These are phyloP conservation scores for Chloropsis hardwickii DNA, from an alignment of 2,113 vertebrate species.

Conservation along the genomic window DNA sequence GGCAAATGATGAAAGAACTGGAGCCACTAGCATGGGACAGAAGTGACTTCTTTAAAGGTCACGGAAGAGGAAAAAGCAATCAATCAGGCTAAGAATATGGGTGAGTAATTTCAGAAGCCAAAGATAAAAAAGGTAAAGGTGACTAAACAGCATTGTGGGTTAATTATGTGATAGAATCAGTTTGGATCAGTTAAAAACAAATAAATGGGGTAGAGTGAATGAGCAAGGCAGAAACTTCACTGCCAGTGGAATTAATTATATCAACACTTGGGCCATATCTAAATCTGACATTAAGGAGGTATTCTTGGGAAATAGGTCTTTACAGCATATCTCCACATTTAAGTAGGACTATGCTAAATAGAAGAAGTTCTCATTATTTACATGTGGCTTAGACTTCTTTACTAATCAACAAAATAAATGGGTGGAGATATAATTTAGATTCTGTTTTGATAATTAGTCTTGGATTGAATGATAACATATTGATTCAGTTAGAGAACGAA, in stretches of 20 bases:
- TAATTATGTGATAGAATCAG: constrained; percentile 26
- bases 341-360: background rate
- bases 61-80: background rate
- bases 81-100: background rate
- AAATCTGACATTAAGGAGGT: background rate
- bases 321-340: background rate
- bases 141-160: background rate
- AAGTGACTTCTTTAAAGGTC: background rate
- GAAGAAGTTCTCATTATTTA: background rate
- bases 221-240: background rate
- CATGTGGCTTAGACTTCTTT: background rate
- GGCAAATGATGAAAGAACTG: background rate
- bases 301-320: background rate
- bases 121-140: constrained; percentile 28
- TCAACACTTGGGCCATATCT: background rate
- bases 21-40: background rate
- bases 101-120: background rate
- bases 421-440: background rate
- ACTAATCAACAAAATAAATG: background rate
- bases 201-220: background rate
- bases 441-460: background rate
- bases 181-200: background rate
- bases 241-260: background rate
- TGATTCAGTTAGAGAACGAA: background rate
- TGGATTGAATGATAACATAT: background rate